Percentiles rank a stretch among this genome's conserved stretches.
These are phyloP conservation scores for Percopsis transmontana DNA, from an alignment of 2,113 vertebrate species.

Conservation along the genomic window DNA sequence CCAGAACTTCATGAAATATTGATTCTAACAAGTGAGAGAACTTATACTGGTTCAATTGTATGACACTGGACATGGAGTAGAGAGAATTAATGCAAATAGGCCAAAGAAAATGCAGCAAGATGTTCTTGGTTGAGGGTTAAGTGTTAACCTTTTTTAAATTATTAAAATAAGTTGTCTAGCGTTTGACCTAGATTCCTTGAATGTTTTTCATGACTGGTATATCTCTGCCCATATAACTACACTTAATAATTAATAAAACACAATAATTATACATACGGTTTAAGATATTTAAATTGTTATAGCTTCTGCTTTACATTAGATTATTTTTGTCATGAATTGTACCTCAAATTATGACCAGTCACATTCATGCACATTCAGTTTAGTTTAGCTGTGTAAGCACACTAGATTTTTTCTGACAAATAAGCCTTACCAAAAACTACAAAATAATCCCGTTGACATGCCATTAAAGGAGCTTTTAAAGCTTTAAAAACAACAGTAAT, in stretches of 20 bases:
- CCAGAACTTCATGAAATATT: slow-evolving; percentile 66
- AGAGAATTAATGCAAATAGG: slow-evolving; percentile 14
- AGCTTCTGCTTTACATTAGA: not conserved
- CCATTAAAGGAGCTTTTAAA: too few relatives aligned
- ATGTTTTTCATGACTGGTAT: too few relatives aligned
- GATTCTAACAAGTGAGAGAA: slow-evolving; percentile 38
- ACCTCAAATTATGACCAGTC: not conserved
- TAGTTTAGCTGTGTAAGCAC: not conserved
- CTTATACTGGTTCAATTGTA: slow-evolving; percentile 38
- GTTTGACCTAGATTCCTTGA: too few relatives aligned
- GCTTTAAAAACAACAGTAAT: too few relatives aligned
- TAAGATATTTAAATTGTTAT: too few relatives aligned
- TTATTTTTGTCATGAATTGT: too few relatives aligned
- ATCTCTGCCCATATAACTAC: too few relatives aligned
- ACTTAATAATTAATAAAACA: too few relatives aligned
- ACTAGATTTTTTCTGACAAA: too few relatives aligned
- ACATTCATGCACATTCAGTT: not conserved
- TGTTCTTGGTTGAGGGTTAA: slow-evolving; percentile 18
- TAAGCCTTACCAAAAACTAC: too few relatives aligned
- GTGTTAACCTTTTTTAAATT: not conserved
- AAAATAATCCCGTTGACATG: too few relatives aligned
- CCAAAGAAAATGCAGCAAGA: slow-evolving; percentile 2
- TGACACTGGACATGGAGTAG: slow-evolving; percentile 14
- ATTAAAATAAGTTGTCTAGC: not conserved
- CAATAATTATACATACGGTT: too few relatives aligned